phyloP scores from a whole-genome alignment of 30 jellyfish, hydroid and myxozoan species.

The Cassiopea xamachana region DNA sequence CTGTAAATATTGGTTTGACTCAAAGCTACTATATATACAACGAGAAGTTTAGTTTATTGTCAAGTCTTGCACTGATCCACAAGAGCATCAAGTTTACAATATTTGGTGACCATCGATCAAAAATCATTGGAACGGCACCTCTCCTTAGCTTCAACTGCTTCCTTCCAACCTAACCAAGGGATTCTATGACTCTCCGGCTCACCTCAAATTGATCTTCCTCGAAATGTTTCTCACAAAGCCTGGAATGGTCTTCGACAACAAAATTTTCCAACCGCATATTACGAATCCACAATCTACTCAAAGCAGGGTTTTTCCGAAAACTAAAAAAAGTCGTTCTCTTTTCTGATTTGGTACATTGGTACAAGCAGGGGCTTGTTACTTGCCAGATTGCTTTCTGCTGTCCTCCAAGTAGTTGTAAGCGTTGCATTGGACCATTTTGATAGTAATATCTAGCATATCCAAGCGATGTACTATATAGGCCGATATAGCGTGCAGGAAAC shows the following conservation, averaged over 20 bases:
- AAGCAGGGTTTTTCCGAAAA: background rate
- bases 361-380: background rate
- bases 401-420: background rate
- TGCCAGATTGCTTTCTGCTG: background rate
- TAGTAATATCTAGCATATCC: background rate
- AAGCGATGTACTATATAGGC: background rate
- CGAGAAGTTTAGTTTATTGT: too few relatives aligned
- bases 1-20: too few relatives aligned
- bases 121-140: slow-evolving; percentile 25
- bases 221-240: slow-evolving; percentile 4
- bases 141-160: slow-evolving; percentile 7
- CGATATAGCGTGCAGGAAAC: background rate
- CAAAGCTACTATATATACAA: too few relatives aligned
- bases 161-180: slow-evolving; percentile 17
- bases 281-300: background rate
- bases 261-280: background rate
- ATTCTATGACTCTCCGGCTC: slow-evolving; percentile 1
- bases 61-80: too few relatives aligned
- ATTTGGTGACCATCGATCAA: too few relatives aligned
- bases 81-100: too few relatives aligned
- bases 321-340: background rate
- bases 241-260: slow-evolving; percentile 15
- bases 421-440: background rate
- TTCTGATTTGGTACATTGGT: background rate
- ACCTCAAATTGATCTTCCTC: slow-evolving; percentile 21